Base-by-base conservation (phyloP, 30 jellyfish, hydroid and myxozoan genomes). In the Pseudorhiza aurosa region DNA sequence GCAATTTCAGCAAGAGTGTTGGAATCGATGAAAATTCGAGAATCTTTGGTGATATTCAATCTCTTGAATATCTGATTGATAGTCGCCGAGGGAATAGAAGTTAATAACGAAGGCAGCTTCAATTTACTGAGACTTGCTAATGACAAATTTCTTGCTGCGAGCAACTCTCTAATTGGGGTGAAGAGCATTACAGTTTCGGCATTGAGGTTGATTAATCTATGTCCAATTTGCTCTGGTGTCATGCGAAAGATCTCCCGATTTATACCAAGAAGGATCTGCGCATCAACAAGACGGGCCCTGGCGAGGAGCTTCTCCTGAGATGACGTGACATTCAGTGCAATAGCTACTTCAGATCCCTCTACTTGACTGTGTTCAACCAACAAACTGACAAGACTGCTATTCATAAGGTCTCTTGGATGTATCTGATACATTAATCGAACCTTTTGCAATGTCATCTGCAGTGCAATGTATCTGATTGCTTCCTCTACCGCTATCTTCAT, bases 1-100 rank as follows among this genome's bases (percentile, higher is more conserved):
- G 79, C 47, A 25, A 77, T 58, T 32, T 77, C 74, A n/a, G 62
- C 89, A 2, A 77, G 56, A 24, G 78, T 2, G 18, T 77, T 76
- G 15, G 39, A 44, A 45, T 32, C 26, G 17, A 77, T 43, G 81
- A 77, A 77, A 15, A 1, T 32, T 14, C 17, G 57, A 12, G 89
- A 58, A 2, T 59, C 74, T 18, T 44, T 46, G 4, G 81, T 9
- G 10, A 77, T 24, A 39, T 62, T 77, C 64, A 77, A 1, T 0
- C 50, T 39, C 0, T 8, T 17, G 50, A 77, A 2, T 9, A 42
- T 27, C 29, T 42, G 37, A 7, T 59, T 64, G 22, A 77, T 18
- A 19, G 32, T 49, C 6, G 24, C 15, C 4, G 18, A 5, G 9
- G 74, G 36, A 17, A 62, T 32, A 14, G 78, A 28, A 28, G 44